Base-by-base conservation (phyloP, 1,140 invertebrate species). In the Mya arenaria region DNA sequence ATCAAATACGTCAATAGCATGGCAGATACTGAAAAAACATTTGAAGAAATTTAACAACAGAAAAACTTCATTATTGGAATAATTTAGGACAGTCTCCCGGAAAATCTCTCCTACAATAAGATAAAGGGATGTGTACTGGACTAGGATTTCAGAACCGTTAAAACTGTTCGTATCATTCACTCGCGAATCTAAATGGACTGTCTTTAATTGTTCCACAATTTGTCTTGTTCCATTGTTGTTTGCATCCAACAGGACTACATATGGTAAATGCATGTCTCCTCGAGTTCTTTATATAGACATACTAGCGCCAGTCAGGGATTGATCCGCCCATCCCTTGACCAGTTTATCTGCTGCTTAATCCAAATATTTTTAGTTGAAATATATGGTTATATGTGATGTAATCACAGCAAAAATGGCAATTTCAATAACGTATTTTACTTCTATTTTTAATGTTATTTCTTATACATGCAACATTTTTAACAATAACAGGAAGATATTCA, bases 41-140 rank as follows among this genome's bases (percentile, higher is more conserved):
- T 36, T n/a, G n/a, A n/a, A n/a, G n/a, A n/a, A n/a, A n/a, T n/a
- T n/a, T n/a, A n/a, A n/a, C n/a, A n/a, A n/a, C n/a, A n/a, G n/a
- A n/a, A n/a, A n/a, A 0, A 28, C n/a, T 69, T n/a, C 5, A 19
- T 37, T 69, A n/a, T 19, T 48, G 17, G 39, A 69, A 37, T 17
- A 69, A 37, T 39, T 69, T 30, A 19, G 66, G 23, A 37, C 19
- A 8, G 48, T 60, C 17, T 8, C 13, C 15, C 36, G 62, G 28
- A 4, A 68, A 28, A 32, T 55, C 37, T 79, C 77, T 19, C 44
- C 65, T 39, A 68, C 52, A 6, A 68, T 79, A 55, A 55, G 25
- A 19, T n/a, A 68, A 32, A 58, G 77, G 77, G 77, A 79, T 37
- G 77, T 68, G 6, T 79, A 58, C 56, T 52, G 68, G 17, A 10